Evolutionary conservation across 2,113 vertebrate species (phyloP), one percentile per base, ranked within the genome.

Genomic region (Tricholaema leucomelas): DNA sequence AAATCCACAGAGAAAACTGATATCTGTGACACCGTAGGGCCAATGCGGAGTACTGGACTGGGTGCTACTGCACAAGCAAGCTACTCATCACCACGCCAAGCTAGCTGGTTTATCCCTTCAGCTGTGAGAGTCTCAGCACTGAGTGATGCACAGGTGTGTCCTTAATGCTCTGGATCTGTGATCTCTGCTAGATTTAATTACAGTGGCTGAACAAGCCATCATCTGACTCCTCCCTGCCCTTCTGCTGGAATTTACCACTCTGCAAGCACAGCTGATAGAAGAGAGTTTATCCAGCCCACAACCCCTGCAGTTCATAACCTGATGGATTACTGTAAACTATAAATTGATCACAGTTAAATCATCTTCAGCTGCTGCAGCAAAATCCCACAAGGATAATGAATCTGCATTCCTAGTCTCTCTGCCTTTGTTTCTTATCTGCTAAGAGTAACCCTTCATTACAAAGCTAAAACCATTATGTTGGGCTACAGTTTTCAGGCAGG

Each of bases 341-440:
- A 46, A 70, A 93, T 8, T 92, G 81, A 94, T 85, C 87, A 50
- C 74, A n/a, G 33, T 38, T 87, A 89, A 94, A 93, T 60, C 93
- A 93, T 85, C 81, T 63, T 79, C 50, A 66, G 89, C 87, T 88
- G 67, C 91, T 87, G 71, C 87, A 76, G 85, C 59, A 89, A 40
- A 89, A 89, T 4, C 85, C 85, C 87, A 33, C 61, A 7, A 74
- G 76, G 70, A 84, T 72, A 52, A 78, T 15, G 71, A 91, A 80
- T 63, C 64, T 33, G 9, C 81, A 91, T 40, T 75, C 23, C 64
- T 56, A 30, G 15, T 31, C 67, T 44, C 81, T 64, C 56, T 80
- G 46, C 67, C 67, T 75, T 56, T 38, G 36, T 38, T 85, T 44
- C 63, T 69, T 30, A 38, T 2, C 46, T 38, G 30, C 52, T 60